Evolutionary conservation across 2,113 vertebrate species (phyloP).

Genomic region (Plectropomus leopardus): DNA sequence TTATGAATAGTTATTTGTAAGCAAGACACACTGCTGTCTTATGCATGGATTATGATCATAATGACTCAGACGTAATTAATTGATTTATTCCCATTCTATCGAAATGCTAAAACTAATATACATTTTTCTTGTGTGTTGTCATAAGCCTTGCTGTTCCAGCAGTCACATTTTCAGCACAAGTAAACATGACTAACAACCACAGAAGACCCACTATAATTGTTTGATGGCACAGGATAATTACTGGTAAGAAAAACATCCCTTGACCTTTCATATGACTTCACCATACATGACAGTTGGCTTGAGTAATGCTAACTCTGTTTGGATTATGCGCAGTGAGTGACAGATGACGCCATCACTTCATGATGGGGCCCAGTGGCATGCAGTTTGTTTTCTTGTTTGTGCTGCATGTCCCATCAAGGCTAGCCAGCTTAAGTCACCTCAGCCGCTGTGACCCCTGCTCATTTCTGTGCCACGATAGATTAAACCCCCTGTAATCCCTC

Average conservation of each 20-base stretch:
- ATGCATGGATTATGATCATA: slow-evolving; percentile 52
- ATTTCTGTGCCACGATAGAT: slow-evolving; percentile 82
- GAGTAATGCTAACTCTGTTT: slow-evolving; percentile 36
- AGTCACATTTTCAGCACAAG: not conserved
- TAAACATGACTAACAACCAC: slow-evolving; percentile 11
- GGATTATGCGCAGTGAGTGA: slow-evolving; percentile 46
- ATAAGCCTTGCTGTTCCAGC: not conserved
- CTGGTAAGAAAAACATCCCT: not conserved
- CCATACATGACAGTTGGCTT: slow-evolving; percentile 21
- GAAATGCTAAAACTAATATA: slow-evolving; percentile 24
- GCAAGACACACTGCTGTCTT: slow-evolving; percentile 50
- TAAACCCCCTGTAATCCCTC: slow-evolving; percentile 80
- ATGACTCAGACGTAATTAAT: slow-evolving; percentile 71
- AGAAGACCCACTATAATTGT: not conserved
- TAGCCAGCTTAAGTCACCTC: slow-evolving; percentile 80
- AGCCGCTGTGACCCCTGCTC: slow-evolving; percentile 79
- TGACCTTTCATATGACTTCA: slow-evolving; percentile 30
- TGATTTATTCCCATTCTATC: slow-evolving; percentile 53
- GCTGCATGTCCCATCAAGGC: slow-evolving; percentile 73
- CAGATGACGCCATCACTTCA: slow-evolving; percentile 63
- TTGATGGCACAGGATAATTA: not conserved
- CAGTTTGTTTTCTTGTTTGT: slow-evolving; percentile 79
- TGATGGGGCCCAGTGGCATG: slow-evolving; percentile 47
- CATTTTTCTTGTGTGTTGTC: slow-evolving; percentile 24
- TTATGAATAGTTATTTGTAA: slow-evolving; percentile 74